Evolutionary conservation across 1,140 invertebrate genomes (phyloP).

Genomic region (Calosoma granatense): DNA sequence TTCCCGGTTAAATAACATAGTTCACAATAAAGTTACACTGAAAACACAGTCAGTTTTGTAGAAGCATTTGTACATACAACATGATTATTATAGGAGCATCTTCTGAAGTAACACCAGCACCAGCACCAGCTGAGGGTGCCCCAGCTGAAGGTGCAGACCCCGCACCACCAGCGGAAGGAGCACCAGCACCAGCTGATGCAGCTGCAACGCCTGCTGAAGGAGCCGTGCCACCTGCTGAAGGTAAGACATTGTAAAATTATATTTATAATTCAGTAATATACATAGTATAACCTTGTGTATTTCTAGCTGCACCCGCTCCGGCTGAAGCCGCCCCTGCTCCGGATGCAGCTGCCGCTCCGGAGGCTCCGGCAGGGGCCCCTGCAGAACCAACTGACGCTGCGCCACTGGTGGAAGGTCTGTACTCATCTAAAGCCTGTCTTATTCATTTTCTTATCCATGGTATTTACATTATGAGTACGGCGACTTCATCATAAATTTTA

Average conservation of each 20-base stretch:
- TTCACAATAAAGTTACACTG: too few relatives aligned
- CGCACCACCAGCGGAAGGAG: constrained; percentile 23
- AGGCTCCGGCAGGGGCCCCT: constrained; percentile 18
- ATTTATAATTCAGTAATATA: not conserved
- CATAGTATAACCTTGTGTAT: too few relatives aligned
- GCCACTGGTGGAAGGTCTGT: constrained; percentile 14
- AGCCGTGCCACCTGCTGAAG: constrained; percentile 21
- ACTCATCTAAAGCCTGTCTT: constrained; percentile 8
- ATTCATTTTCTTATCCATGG: not conserved
- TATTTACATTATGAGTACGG: not conserved
- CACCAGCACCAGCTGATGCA: constrained; percentile 23
- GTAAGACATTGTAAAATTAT: not conserved
- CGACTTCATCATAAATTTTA: not conserved
- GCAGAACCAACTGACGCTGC: constrained; percentile 14
- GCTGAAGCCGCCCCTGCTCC: constrained; percentile 12
- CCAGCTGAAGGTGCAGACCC: constrained; percentile 32
- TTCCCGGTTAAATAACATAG: too few relatives aligned
- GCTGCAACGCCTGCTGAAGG: constrained; percentile 15
- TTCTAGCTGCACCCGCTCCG: constrained; percentile 16
- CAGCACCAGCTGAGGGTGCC: constrained; percentile 27
- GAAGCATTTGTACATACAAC: too few relatives aligned
- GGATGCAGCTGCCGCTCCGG: constrained; percentile 16
- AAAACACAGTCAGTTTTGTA: too few relatives aligned
- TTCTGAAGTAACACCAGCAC: too few relatives aligned
- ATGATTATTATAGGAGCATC: too few relatives aligned